Evolutionary conservation across 2,888 invertebrate species (phyloP).

Genomic region (Aspidapion aeneum): DNA sequence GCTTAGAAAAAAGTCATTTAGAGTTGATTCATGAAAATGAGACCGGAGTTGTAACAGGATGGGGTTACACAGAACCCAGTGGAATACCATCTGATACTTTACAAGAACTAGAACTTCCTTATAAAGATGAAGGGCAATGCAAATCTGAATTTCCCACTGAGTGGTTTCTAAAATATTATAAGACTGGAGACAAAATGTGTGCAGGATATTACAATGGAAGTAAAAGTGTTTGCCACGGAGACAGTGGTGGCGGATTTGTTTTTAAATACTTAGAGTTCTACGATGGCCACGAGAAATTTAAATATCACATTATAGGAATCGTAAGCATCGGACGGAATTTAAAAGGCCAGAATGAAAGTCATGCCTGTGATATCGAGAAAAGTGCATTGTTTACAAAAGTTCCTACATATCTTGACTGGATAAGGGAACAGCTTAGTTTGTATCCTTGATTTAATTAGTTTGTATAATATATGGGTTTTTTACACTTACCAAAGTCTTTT

Average conservation of each 20-base stretch:
- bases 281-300: conserved; percentile 32
- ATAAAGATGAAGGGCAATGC: conserved; percentile 29
- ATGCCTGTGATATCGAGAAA: conserved; percentile 24
- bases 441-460: neutral
- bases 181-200: conserved; percentile 35
- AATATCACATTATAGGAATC: conserved; percentile 36
- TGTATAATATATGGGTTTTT: too few relatives aligned
- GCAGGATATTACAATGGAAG: conserved; percentile 34
- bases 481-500: too few relatives aligned
- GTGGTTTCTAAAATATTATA: conserved; percentile 26
- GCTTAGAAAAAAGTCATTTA: conserved; percentile 22
- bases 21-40: neutral
- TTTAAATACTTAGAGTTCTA: conserved; percentile 33
- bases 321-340: conserved; percentile 29
- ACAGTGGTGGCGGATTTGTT: conserved; percentile 51
- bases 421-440: conserved; percentile 2
- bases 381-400: conserved; percentile 30
- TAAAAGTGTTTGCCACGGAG: conserved; percentile 48
- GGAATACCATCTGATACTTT: conserved; percentile 32
- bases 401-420: conserved; percentile 22
- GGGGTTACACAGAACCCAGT: conserved; percentile 37
- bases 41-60: conserved; percentile 32
- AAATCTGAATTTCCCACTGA: conserved; percentile 25
- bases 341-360: conserved; percentile 1
- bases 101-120: conserved; percentile 32